phyloP scores from a whole-genome alignment of 2,113 vertebrate genomes.

The Vidua chalybeata region DNA sequence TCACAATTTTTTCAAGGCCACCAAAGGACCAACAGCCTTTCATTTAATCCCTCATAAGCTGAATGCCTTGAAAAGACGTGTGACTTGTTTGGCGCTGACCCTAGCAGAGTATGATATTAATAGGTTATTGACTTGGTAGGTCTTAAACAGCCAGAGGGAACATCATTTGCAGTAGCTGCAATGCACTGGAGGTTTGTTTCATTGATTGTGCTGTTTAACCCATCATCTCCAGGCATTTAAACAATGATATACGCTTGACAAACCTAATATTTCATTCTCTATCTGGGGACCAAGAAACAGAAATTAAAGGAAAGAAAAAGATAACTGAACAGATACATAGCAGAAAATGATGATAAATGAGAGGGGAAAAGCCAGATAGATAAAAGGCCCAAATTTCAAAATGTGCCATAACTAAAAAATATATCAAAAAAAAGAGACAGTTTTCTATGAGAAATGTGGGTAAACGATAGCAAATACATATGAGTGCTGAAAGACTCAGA shows the following conservation, averaged over 20 bases:
- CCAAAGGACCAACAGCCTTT: slow-evolving; percentile 43
- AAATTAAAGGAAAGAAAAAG: slow-evolving; percentile 77
- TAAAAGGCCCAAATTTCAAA: slow-evolving; percentile 57
- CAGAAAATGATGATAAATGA: slow-evolving; percentile 78
- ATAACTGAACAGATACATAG: slow-evolving; percentile 74
- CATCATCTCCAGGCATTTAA: slow-evolving; percentile 84
- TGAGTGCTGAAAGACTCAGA: background rate
- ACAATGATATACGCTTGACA: slow-evolving; percentile 83
- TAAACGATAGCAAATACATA: background rate
- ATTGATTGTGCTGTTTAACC: slow-evolving; percentile 86
- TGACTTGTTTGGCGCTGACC: slow-evolving; percentile 74
- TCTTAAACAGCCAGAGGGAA: slow-evolving; percentile 80
- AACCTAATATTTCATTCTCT: slow-evolving; percentile 86
- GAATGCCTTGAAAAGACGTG: slow-evolving; percentile 65
- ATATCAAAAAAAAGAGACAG: background rate
- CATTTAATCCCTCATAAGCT: slow-evolving; percentile 61
- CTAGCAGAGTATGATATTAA: slow-evolving; percentile 83
- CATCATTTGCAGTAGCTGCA: slow-evolving; percentile 75
- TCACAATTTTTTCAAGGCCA: slow-evolving; percentile 37
- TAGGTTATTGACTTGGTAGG: slow-evolving; percentile 86
- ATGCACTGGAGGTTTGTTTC: slow-evolving; percentile 83
- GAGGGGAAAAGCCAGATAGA: slow-evolving; percentile 47
- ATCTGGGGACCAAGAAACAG: slow-evolving; percentile 76
- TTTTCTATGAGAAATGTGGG: background rate
- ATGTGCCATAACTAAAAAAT: slow-evolving; percentile 14